Base-by-base conservation (phyloP, 2,113 vertebrate species). In the Elanoides forficatus region DNA sequence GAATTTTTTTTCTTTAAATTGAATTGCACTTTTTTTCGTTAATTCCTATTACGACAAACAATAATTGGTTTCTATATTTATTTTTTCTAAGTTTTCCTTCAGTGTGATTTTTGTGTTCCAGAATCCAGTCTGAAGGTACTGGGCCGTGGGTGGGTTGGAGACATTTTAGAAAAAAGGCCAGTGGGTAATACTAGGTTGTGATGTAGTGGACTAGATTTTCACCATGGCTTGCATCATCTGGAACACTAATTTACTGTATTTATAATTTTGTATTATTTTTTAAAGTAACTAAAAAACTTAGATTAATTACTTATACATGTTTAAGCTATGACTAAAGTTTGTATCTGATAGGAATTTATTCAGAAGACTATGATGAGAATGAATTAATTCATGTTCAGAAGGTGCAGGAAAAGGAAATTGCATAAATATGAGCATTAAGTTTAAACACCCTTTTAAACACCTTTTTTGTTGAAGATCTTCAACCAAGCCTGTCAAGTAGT, bases 351-450 rank as follows among this genome's bases (percentile, higher is more conserved):
- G 82, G 32, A 36, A 30, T 76, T 85, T 73, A 62, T 85, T 93
- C 78, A 66, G 45, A 93, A 72, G 84, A 3, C 50, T 70, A 3
- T 81, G 86, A 85, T 87, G 79, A 50, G 58, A 71, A 34, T 56
- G 83, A 85, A 95, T 95, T 94, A 87, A 93, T 96, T 96, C 70
- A 45, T 66, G 70, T 90, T 94, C 81, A 93, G 89, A 87, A 90
- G 67, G 36, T 63, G 74, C 78, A 81, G 42, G 67, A 74, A 89
- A 78, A 86, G 84, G 66, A 73, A 94, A 94, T 90, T 26, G 87
- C 95, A 94, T 95, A 94, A 96, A 94, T 94, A 90, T 47, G 74
- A 89, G 76, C 75, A 22, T 81, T 92, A 71, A 82, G 72, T 66
- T 83, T 97, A 36, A 60, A 48, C 56, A 62, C 56, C 53, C 58